Evolutionary conservation across 1,140 invertebrate species (phyloP).

Genomic region (Conus ventricosus): DNA sequence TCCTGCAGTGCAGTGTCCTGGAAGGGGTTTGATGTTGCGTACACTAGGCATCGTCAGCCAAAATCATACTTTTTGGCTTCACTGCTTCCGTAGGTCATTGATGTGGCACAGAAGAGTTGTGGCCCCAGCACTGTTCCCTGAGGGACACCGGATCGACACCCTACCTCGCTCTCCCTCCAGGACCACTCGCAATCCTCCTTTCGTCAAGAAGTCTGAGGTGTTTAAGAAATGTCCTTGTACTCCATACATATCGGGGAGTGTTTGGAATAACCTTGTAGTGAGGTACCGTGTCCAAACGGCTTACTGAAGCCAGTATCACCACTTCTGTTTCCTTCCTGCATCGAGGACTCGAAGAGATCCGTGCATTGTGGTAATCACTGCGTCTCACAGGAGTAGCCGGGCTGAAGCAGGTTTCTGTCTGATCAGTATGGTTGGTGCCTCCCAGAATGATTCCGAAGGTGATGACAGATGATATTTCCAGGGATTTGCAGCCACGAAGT

Average conservation of each 20-base stretch:
- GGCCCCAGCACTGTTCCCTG: conserved; percentile 21
- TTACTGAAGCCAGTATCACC: conserved; percentile 4
- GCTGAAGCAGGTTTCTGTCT: conserved; percentile 41
- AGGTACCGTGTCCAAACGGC: conserved; percentile 40
- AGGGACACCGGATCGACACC: not conserved
- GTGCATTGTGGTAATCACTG: conserved; percentile 33
- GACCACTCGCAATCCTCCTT: conserved; percentile 32
- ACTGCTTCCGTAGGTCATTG: conserved; percentile 35
- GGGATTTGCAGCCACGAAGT: no score
- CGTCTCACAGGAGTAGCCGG: conserved; percentile 37
- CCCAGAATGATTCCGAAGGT: conserved; percentile 37
- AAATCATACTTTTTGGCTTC: conserved; percentile 31
- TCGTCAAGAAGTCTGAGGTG: conserved; percentile 47
- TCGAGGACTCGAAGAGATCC: conserved; percentile 28
- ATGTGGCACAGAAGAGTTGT: conserved; percentile 28
- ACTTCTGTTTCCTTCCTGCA: not conserved
- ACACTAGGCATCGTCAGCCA: conserved; percentile 47
- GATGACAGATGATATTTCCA: conserved; percentile 42
- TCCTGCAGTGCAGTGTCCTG: not conserved
- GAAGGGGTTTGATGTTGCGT: conserved; percentile 32
- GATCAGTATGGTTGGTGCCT: conserved; percentile 35
- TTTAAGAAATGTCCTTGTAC: conserved; percentile 2
- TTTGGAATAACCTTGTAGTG: conserved; percentile 21
- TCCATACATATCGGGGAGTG: conserved; percentile 44
- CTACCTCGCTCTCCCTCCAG: not conserved